Evolutionary conservation across 1,140 invertebrate genomes (phyloP).

Genomic region (Lutraria rhynchaena): DNA sequence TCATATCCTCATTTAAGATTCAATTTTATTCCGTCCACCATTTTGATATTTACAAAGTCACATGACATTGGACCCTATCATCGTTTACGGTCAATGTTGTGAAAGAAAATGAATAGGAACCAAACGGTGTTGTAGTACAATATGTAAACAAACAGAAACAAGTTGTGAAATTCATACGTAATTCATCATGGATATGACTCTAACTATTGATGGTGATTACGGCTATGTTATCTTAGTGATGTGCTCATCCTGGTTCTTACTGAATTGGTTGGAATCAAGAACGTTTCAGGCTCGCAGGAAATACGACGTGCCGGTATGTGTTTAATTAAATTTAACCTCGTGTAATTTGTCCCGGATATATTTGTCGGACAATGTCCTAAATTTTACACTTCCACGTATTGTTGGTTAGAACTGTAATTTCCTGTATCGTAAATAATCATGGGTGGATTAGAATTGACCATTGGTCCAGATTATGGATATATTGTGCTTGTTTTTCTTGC

Average conservation of each 20-base stretch:
- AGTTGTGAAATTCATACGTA: neutral
- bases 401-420: neutral
- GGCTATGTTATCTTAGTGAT: slow-evolving; percentile 41
- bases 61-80: too few relatives aligned
- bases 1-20: too few relatives aligned
- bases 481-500: slow-evolving; percentile 68
- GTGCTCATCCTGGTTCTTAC: slow-evolving; percentile 43
- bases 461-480: slow-evolving; percentile 70
- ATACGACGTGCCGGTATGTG: slow-evolving; percentile 51
- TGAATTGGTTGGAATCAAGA: slow-evolving; percentile 49
- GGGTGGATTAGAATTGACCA: neutral
- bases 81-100: too few relatives aligned
- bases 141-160: neutral
- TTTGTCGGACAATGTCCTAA: slow-evolving; percentile 9
- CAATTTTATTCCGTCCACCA: too few relatives aligned
- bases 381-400: neutral
- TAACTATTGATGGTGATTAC: slow-evolving; percentile 51
- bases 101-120: too few relatives aligned
- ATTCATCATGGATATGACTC: slow-evolving; percentile 22
- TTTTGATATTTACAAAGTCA: too few relatives aligned
- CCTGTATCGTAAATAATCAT: neutral
- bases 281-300: slow-evolving; percentile 42
- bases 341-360: slow-evolving; percentile 14
- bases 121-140: slow-evolving; percentile 31
- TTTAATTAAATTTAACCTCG: neutral